Base-by-base conservation (phyloP, 2,113 vertebrate genomes). In the Paraplagusia blochii region DNA sequence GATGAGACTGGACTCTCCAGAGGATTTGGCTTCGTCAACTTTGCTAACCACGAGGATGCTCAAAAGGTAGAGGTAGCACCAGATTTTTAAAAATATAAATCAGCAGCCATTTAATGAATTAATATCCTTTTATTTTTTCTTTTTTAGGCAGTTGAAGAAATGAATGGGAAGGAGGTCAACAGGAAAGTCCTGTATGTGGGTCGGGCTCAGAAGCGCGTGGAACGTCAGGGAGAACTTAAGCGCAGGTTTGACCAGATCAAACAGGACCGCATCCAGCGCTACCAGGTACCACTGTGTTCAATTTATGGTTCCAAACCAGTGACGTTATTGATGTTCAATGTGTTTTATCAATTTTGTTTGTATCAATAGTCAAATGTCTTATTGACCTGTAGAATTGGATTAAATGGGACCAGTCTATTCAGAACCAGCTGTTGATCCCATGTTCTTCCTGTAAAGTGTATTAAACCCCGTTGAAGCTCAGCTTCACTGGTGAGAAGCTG, bases 11-110 rank as follows among this genome's bases (percentile, higher is more conserved):
- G 95, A 14, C 87, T 72, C 8, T 98, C 95, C 0, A 89, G 93
- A 72, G 94, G 97, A 57, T 99, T 99, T 0, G 97, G 97, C 2
- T 99, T 99, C 64, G 94, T 99, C 54, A 98, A 99, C 86, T 99
- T 91, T 12, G 92, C 93, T 66, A 95, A 91, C 70, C 95, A 98
- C 0, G 92, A 94, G 74, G 96, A 98, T 78, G 97, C 97, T 45
- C 93, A 93, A 79, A 96, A 95, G 93, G 97, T 94, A 91, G 53
- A 50, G n/a, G n/a, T 29, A 29, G 3, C 22, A 29, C 22, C 22
- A 29, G 22, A 29, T 29, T 29, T 29, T 29, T 29, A 29, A 29
- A 29, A 29, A 29, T n/a, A n/a, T n/a, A n/a, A n/a, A n/a, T n/a
- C n/a, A n/a, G n/a, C n/a, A n/a, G n/a, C n/a, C n/a, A n/a, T n/a